Base-by-base conservation (phyloP, 2,888 invertebrate species). In the Acutogordius australiensis region DNA sequence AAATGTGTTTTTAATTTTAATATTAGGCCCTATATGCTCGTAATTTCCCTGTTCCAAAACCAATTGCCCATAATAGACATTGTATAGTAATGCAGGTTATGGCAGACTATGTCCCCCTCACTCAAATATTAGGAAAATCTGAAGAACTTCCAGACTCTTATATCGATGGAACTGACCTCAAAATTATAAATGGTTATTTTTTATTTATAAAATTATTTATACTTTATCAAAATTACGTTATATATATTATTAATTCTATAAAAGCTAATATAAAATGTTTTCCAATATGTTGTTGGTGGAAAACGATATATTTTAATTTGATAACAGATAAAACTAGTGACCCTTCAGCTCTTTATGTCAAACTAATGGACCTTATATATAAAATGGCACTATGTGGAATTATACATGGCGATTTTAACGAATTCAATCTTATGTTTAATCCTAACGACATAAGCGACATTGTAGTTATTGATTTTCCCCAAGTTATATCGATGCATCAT, bases 331-430 rank as follows among this genome's bases (percentile, higher is more conserved):
- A 44, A 1, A 71, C 72, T 1, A 79, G 86, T 68, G 77, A 81
- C 0, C 83, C 81, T n/a, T n/a, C n/a, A 64, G 74, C 74, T 1
- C 75, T 94, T 0, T 97, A 90, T 69, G 86, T 87, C 66, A 82
- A 87, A 66, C 76, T 94, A 62, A 91, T 97, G 91, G 78, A 83
- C 66, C 74, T 94, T 29, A 82, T 97, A 59, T 80, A 91, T 0
- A 78, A 79, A 45, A 77, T 99, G 60, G 97, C 82, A 28, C 82
- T 84, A 73, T 81, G 83, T 67, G 97, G 97, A 0, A 84, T 99
- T 1, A 94, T 99, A 65, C 97, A 97, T 70, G 85, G 91, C 0
- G 97, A 97, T 75, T 97, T 91, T 71, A 97, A 99, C 69, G 97
- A 97, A 73, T 97, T 99, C 72, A 97, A 97, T 71, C 79, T 99